Percentiles rank a stretch among this genome's conserved stretches.
Evolutionary conservation across 2,797 vertebrate genomes (phyloP).

Genomic region (Spatula versicolor): DNA sequence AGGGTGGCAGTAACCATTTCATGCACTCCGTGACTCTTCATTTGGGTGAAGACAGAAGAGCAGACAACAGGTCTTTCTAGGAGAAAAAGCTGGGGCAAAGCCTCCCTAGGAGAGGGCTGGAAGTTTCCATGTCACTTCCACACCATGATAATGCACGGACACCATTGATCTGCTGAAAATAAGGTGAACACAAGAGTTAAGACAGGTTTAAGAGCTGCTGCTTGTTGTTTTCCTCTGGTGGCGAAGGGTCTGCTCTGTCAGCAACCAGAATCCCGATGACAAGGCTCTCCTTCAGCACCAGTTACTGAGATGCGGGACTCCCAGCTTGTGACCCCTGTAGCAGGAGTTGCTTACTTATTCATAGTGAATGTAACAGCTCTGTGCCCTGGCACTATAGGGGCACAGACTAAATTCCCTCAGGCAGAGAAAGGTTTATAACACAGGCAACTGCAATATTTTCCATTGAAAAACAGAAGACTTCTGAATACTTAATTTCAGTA

Average conservation of each 20-base stretch:
- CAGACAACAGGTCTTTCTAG: not conserved
- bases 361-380: not conserved
- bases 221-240: not conserved
- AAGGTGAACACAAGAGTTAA: fast-evolving
- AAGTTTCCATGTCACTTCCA: not conserved
- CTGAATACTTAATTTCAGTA: not conserved
- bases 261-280: not conserved
- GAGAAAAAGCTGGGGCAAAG: not conserved
- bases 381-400: not conserved
- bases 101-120: not conserved
- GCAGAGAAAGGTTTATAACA: not conserved
- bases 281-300: not conserved
- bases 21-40: not conserved
- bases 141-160: fast-evolving
- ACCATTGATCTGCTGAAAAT: not conserved
- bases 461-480: not conserved
- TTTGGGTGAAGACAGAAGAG: not conserved
- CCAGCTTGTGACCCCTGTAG: not conserved
- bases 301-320: not conserved
- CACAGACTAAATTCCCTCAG: not conserved
- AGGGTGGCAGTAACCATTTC: fast-evolving
- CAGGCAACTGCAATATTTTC: not conserved
- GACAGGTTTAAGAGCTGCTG: not conserved
- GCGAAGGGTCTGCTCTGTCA: not conserved
- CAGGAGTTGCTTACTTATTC: not conserved